Percentiles rank a stretch among this genome's conserved stretches.
These are phyloP conservation scores for Scelioninae gen. 2 DNA, from an alignment of 2,888 invertebrate species.

Conservation along the genomic window DNA sequence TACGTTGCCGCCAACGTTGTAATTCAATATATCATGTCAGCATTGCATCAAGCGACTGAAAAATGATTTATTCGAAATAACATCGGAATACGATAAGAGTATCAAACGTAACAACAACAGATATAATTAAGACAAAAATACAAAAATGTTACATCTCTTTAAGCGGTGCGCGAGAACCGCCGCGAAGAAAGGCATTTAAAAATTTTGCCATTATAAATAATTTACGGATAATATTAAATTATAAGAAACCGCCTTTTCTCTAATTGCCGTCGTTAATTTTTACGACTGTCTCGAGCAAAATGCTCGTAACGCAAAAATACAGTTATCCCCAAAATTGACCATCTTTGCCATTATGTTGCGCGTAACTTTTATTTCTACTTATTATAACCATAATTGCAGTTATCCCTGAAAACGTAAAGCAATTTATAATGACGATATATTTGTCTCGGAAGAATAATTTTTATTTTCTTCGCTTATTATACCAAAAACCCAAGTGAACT, in stretches of 20 bases:
- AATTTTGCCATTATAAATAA: constrained; percentile 54
- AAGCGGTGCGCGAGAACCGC: constrained; percentile 21
- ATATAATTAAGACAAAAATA: constrained; percentile 40
- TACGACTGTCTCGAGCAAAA: constrained; percentile 51
- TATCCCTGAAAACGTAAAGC: constrained; percentile 52
- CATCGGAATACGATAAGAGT: constrained; percentile 44
- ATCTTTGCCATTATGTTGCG: constrained; percentile 53
- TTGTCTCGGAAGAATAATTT: constrained; percentile 50
- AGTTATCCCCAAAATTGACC: constrained; percentile 55
- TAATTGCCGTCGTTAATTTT: constrained; percentile 58
- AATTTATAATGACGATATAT: constrained; percentile 55
- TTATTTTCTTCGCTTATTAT: too few species aligned
- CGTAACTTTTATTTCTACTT: constrained; percentile 51
- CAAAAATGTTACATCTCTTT: constrained; percentile 27
- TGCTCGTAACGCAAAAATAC: constrained; percentile 53
- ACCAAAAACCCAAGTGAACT: too few species aligned
- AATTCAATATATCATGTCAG: constrained; percentile 49
- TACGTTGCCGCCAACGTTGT: constrained; percentile 24
- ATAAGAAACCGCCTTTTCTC: constrained; percentile 56
- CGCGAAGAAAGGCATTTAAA: constrained; percentile 25
- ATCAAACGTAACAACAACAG: constrained; percentile 48
- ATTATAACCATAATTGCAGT: constrained; percentile 52
- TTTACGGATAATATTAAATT: constrained; percentile 57
- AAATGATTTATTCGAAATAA: constrained; percentile 45
- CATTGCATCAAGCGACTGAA: constrained; percentile 37